Evolutionary conservation across 2,888 invertebrate genomes (phyloP), one percentile per base, ranked within the genome.

Genomic region (Choreutis nemorana): DNA sequence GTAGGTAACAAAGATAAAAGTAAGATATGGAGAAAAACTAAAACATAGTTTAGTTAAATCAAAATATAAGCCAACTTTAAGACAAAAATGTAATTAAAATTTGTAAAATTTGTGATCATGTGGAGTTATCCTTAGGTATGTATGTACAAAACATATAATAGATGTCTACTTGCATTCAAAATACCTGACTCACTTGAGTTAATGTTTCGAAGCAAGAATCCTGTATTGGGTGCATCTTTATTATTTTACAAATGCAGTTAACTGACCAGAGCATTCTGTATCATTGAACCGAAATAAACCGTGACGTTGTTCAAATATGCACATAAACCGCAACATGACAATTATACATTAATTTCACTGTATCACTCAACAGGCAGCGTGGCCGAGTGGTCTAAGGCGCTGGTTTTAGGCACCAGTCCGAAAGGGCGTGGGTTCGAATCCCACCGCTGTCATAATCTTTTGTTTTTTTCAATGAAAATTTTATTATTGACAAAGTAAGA

Each of bases 351-450:
- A 29, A 9, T 23, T 26, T 23, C 20, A 21, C 11, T 12, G 4
- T 1, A 5, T 3, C 1, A 3, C n/a, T 4, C 2, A 29, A 23
- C 9, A 56, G 81, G 81, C 81, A 82, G 82, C 82, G 82, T 84
- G 83, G 84, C 84, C 83, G 83, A 84, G 83, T 80, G 83, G 83
- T 83, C 83, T 82, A 84, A 84, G 81, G 81, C 83, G 75, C 71
- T 70, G 72, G 79, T 75, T 81, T 81, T 78, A 83, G 83, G 83
- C 83, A 83, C 83, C 83, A 83, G 83, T 83, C 83, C 82, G 82
- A 81, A 82, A 83, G 83, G 83, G 83, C 84, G 83, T 83, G 84
- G 84, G 83, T 84, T 84, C 84, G 84, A 84, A 84, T 84, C 84
- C 84, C 84, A 84, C 83, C 82, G 79, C 79, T 80, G 79, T 78